phyloP scores from a whole-genome alignment of 2,113 vertebrate genomes.

The Thermophis baileyi region DNA sequence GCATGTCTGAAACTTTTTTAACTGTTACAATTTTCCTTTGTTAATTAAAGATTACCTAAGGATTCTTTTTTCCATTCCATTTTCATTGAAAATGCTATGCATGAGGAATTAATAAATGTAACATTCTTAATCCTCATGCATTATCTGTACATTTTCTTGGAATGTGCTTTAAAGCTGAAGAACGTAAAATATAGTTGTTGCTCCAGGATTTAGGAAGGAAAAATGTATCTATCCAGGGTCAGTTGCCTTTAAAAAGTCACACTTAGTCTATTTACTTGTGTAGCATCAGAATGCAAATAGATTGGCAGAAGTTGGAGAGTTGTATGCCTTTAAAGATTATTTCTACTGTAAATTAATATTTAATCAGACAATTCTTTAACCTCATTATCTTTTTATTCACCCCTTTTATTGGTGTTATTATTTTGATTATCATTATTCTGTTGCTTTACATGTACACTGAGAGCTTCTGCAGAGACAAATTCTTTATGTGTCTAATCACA shows the following conservation, averaged over 20 bases:
- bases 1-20: slow-evolving; percentile 3
- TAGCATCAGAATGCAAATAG: background rate
- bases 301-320: background rate
- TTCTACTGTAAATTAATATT: background rate
- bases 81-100: background rate
- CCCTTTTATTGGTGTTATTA: too few species aligned
- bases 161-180: background rate
- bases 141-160: background rate
- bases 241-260: background rate
- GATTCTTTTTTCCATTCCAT: slow-evolving; percentile 7
- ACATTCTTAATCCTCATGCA: background rate
- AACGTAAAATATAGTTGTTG: background rate
- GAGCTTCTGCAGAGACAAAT: too few species aligned
- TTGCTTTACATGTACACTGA: too few species aligned
- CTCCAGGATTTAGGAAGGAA: background rate
- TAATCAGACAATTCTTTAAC: background rate
- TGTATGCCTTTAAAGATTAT: background rate
- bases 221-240: background rate
- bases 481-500: too few species aligned
- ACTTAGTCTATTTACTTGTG: background rate
- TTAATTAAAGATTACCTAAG: slow-evolving; percentile 45
- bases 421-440: too few species aligned
- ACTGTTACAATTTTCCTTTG: slow-evolving; percentile 24
- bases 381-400: too few species aligned
- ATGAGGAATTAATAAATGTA: background rate